Evolutionary conservation across 1,140 invertebrate species (phyloP).

Genomic region (Trachymyrmex septentrionalis): DNA sequence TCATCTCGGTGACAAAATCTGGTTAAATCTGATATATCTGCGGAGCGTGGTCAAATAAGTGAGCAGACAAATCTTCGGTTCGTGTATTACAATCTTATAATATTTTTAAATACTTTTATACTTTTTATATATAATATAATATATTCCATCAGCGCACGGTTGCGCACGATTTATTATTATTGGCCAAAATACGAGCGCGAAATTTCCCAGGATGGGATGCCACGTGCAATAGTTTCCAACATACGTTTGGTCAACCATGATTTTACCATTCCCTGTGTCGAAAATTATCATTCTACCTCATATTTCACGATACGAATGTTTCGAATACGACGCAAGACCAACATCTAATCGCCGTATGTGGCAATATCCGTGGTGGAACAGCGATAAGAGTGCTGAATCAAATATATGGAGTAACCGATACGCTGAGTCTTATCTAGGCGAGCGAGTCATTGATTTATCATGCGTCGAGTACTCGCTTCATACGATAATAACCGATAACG

Average conservation of each 20-base stretch:
- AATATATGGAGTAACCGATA: constrained; percentile 64
- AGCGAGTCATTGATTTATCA: constrained; percentile 61
- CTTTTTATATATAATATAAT: too few relatives aligned
- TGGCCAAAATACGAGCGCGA: not conserved
- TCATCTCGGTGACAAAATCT: constrained; percentile 42
- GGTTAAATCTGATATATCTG: constrained; percentile 24
- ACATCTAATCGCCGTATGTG: constrained; percentile 53
- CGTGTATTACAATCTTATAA: constrained; percentile 1
- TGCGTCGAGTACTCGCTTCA: constrained; percentile 38
- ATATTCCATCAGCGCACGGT: not conserved
- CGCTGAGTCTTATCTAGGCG: constrained; percentile 51
- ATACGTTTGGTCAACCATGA: not conserved
- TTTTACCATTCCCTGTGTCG: constrained; percentile 35
- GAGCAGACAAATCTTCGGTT: constrained; percentile 27
- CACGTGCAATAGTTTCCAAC: constrained; percentile 21
- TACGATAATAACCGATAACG: constrained; percentile 59
- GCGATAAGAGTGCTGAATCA: constrained; percentile 61
- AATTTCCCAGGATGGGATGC: not conserved
- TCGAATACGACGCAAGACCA: constrained; percentile 33
- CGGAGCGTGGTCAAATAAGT: constrained; percentile 8
- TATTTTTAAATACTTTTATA: too few relatives aligned
- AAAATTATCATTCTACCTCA: constrained; percentile 25
- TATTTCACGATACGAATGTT: constrained; percentile 25
- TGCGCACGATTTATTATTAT: not conserved
- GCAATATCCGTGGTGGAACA: constrained; percentile 54